Conservation (phyloP, 2,113 vertebrate species). For the Tenebrosternarchus preto region DNA sequence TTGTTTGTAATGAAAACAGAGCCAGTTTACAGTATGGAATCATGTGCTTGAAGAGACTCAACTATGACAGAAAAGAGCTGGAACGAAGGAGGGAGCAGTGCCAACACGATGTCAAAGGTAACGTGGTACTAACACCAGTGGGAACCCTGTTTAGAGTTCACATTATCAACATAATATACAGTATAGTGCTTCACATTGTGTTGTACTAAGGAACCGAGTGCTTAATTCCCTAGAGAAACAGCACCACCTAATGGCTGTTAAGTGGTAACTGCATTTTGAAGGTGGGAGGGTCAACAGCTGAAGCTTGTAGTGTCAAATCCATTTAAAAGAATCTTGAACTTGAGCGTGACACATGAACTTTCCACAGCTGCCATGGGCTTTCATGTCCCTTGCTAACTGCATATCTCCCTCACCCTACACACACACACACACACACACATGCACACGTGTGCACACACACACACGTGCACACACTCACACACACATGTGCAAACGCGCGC, state of each 20-base stretch:
- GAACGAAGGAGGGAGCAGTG: slow-evolving; percentile 90
- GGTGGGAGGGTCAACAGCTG: slow-evolving; percentile 44
- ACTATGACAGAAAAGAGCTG: slow-evolving; percentile 95
- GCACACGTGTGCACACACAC: slow-evolving; percentile 27
- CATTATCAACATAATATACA: too few species aligned
- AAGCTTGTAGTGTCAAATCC: slow-evolving; percentile 41
- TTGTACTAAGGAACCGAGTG: not conserved
- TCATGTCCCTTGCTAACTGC: slow-evolving; percentile 43
- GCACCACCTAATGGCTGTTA: slow-evolving; percentile 42
- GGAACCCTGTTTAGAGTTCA: too few species aligned
- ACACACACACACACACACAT: slow-evolving; percentile 38
- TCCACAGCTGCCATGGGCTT: slow-evolving; percentile 53
- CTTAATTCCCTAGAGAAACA: slow-evolving; percentile 34
- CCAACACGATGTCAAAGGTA: slow-evolving; percentile 72
- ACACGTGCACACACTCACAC: slow-evolving; percentile 36
- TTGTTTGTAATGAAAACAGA: slow-evolving; percentile 67
- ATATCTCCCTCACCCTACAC: slow-evolving; percentile 20
- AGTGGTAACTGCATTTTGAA: not conserved
- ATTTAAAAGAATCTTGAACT: slow-evolving; percentile 52
- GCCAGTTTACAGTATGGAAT: slow-evolving; percentile 96
- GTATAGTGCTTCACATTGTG: too few species aligned
- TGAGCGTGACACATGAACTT: slow-evolving; percentile 49
- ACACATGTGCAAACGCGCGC: too few species aligned
- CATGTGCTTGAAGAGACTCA: slow-evolving; percentile 97
- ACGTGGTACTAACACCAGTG: not conserved